These are phyloP conservation scores for Lypha dubia DNA, from an alignment of 2,888 invertebrate species.

Conservation along the genomic window DNA sequence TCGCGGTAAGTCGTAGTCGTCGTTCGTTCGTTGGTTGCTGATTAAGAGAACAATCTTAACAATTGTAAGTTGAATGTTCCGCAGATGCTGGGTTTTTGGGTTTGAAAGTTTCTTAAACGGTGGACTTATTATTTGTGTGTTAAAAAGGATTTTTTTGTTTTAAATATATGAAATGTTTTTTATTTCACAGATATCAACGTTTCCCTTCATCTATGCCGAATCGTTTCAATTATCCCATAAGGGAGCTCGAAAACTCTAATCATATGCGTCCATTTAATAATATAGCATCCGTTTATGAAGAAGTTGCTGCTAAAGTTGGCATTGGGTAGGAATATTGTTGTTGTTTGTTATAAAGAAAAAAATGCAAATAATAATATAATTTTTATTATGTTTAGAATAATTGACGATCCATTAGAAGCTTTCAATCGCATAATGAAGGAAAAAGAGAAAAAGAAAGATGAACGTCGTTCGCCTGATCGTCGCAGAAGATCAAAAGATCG, in stretches of 20 bases:
- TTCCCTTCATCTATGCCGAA: constrained; percentile 63
- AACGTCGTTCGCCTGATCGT: constrained; percentile 83
- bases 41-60: constrained; percentile 32
- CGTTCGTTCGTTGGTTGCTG: too few species aligned
- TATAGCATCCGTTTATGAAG: constrained; percentile 82
- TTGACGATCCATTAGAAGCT: constrained; percentile 93
- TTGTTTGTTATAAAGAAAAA: neutral
- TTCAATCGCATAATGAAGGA: constrained; percentile 94
- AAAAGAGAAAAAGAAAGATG: constrained; percentile 86
- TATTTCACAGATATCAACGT: constrained; percentile 67
- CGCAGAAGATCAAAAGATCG: constrained; percentile 82
- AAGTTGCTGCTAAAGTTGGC: constrained; percentile 82
- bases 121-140: constrained; percentile 8
- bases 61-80: constrained; percentile 47
- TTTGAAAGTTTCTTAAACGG: constrained; percentile 42
- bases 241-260: constrained; percentile 57
- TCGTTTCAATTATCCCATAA: constrained; percentile 67
- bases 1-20: constrained; percentile 67
- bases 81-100: constrained; percentile 23
- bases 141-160: neutral
- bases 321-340: constrained; percentile 77
- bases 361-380: neutral
- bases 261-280: constrained; percentile 74
- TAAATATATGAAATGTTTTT: constrained; percentile 32
- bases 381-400: constrained; percentile 84